Base-by-base conservation (phyloP, 2,113 vertebrate genomes). In the Dinomys branickii region DNA sequence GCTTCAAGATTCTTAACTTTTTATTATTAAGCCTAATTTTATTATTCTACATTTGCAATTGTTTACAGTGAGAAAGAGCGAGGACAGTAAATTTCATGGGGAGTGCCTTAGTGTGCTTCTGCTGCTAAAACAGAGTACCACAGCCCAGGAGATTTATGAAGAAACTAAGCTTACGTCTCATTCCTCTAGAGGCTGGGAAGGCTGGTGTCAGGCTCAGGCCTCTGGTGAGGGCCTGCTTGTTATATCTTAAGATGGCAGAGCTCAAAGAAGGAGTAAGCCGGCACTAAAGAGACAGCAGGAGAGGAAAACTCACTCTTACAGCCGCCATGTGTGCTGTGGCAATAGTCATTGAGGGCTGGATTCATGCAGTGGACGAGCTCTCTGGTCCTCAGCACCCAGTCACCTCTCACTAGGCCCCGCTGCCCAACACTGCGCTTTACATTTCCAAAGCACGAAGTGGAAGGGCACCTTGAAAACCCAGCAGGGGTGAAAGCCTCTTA, bases 21-120 rank as follows among this genome's bases (percentile, higher is more conserved):
- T 65, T 65, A 41, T 77, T 44, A 91, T 81, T 38, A 75, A 95
- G 17, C 19, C 56, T 71, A 77, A 92, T 85, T 96, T 96, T 52
- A 50, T 94, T 75, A 50, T 94, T 94, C 20, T 77, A 35, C 22
- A 71, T 91, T 95, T 81, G 50, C 35, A 82, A 63, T 88, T 95
- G n/a, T 94, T 95, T 96, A n/a, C 54, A 56, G 35, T 35, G 11
- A 90, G 56, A 85, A 52, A 85, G 14, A 44, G 2, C 86, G 20
- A 80, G 19, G 82, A 94, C 5, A 20, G 35, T 80, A 41, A 84
- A n/a, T 81, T 91, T 78, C 41, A 44, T 14, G 26, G 28, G 16
- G 24, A 19, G 5, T 19, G 2, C n/a, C 12, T 69, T n/a, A 24
- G 33, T 78, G 19, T 58, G 17, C 7, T 71, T 50, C 41, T 50